A percentile compares a stretch with the other conserved stretches of the same genome.
Evolutionary conservation across 2,797 vertebrate genomes (phyloP).

Genomic region (Tauraco hartlaubi): DNA sequence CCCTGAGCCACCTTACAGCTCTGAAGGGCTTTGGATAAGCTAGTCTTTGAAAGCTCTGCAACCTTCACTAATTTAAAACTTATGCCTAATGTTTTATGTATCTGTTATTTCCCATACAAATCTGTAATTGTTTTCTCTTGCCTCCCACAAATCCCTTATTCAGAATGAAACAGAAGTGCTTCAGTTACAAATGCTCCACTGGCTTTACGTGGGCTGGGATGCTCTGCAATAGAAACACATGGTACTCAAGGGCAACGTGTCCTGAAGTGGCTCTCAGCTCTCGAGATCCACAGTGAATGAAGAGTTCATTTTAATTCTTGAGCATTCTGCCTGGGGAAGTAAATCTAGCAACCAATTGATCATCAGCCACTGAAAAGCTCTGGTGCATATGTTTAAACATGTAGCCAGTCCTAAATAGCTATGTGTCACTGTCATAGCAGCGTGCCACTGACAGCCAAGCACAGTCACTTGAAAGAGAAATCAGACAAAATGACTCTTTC

Average conservation of each 20-base stretch:
- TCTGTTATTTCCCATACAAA: not conserved
- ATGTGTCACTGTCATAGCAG: not conserved
- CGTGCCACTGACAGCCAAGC: not conserved
- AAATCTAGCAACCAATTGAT: conserved; percentile 34
- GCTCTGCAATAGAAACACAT: not conserved
- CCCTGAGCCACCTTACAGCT: not conserved
- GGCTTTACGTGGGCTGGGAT: not conserved
- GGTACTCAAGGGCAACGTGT: not conserved
- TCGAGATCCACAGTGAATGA: not conserved
- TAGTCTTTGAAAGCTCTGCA: not conserved
- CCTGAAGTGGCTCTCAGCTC: conserved; percentile 1
- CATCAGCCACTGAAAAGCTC: conserved; percentile 10
- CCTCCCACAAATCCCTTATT: not conserved
- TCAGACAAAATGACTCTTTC: not conserved
- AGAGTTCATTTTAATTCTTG: conserved; percentile 45
- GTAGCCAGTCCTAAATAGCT: not conserved
- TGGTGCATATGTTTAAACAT: conserved; percentile 29
- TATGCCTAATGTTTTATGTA: not conserved
- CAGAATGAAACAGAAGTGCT: not conserved
- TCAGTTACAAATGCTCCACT: not conserved
- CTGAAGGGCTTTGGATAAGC: not conserved
- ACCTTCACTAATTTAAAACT: not conserved
- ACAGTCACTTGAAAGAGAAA: conserved; percentile 2
- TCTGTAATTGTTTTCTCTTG: not conserved
- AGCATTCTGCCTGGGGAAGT: not conserved